Evolutionary conservation across 2,113 vertebrate species (phyloP), one percentile per base, ranked within the genome.

Genomic region (Rafetus swinhoei): DNA sequence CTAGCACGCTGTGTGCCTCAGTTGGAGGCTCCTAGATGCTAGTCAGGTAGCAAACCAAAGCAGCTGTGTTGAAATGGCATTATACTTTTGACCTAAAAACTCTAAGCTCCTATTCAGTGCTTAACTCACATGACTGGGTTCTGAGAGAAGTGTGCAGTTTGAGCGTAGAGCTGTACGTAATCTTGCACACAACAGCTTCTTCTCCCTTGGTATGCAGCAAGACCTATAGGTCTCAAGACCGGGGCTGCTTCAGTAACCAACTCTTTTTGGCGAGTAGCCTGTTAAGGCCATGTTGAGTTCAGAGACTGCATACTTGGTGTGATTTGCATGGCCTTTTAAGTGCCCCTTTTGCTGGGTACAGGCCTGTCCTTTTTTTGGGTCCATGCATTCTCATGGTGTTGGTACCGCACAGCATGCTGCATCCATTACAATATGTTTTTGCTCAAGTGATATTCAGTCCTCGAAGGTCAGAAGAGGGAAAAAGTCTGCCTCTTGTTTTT

Each of bases 201-300:
- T 91, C 4, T 0, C 21, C 52, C 56, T 45, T 69, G 76, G 0
- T 54, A 3, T 77, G 50, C 62, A 6, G 32, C 3, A 0, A 0
- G 1, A 24, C 1, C 24, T 2, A 60, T 39, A 82, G 55, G 54
- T 4, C 25, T 72, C 24, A 88, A 15, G 45, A 85, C 79, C 62
- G 14, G 50, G 45, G 13, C 35, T 84, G 0, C 56, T 81, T 83
- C 6, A 53, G 39, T 9, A 79, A 81, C 13, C 60, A 55, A 32
- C 8, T 0, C 16, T 81, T 94, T 95, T 86, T 60, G n/a, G 57
- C 39, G 89, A 19, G 50, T 13, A 32, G 54, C 57, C 53, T 3
- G 52, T 62, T 72, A 2, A n/a, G 9, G 18, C 7, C 90, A 56
- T 39, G 18, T 45, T 94, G 74, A 32, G 83, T 95, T 91, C 21